Conservation (phyloP, 2,888 invertebrate species). For the Limenitis camilla region DNA sequence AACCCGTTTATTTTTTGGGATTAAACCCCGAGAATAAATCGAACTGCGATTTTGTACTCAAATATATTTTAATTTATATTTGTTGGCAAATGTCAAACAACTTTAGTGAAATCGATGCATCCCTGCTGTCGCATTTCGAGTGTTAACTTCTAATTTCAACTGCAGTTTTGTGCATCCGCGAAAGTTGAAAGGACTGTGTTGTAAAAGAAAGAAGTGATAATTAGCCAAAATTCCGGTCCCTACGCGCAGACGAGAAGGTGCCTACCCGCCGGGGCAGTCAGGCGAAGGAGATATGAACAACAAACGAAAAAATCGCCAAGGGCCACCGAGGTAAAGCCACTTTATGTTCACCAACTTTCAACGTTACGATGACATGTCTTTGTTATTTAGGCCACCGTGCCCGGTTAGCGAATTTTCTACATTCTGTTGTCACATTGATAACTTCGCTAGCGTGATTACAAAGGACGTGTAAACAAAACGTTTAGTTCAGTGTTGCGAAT, state of each 20-base stretch:
- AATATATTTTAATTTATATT: slow-evolving; percentile 71
- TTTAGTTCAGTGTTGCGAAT: slow-evolving; percentile 34
- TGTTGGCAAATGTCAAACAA: slow-evolving; percentile 70
- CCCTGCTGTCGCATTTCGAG: slow-evolving; percentile 67
- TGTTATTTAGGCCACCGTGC: slow-evolving; percentile 54
- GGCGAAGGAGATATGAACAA: slow-evolving; percentile 82
- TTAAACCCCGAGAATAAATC: slow-evolving; percentile 69
- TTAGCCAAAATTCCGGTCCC: slow-evolving; percentile 89
- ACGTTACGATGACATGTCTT: slow-evolving; percentile 62
- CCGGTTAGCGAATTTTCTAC: slow-evolving; percentile 45
- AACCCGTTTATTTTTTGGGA: slow-evolving; percentile 74
- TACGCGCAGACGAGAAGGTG: slow-evolving; percentile 86
- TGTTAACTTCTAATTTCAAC: slow-evolving; percentile 70
- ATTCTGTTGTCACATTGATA: slow-evolving; percentile 51
- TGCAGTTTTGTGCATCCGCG: slow-evolving; percentile 75
- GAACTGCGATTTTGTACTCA: slow-evolving; percentile 72
- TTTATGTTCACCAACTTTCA: slow-evolving; percentile 49
- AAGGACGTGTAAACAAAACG: slow-evolving; percentile 62
- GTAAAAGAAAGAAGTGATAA: slow-evolving; percentile 73
- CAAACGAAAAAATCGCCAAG: slow-evolving; percentile 89
- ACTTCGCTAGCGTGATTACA: slow-evolving; percentile 41
- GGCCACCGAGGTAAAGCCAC: slow-evolving; percentile 79
- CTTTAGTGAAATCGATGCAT: slow-evolving; percentile 68
- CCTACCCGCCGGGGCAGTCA: slow-evolving; percentile 81
- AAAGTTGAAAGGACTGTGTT: slow-evolving; percentile 76